A percentile compares a stretch with the other conserved stretches of the same genome.
These are phyloP conservation scores for Drosophila quinaria DNA, from an alignment of 2,888 invertebrate species.

Conservation along the genomic window DNA sequence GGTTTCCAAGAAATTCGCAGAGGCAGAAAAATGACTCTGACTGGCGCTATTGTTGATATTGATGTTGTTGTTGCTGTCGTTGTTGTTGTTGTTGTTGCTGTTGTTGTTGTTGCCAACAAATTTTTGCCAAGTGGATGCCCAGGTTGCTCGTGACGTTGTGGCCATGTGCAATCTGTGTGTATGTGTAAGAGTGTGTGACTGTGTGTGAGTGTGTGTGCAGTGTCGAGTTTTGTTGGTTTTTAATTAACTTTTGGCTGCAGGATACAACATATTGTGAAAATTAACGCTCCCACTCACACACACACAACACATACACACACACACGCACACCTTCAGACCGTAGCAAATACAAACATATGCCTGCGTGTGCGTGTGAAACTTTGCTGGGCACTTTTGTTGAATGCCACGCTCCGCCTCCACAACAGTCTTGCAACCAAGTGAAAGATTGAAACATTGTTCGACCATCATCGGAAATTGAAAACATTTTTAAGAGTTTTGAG, in stretches of 20 bases:
- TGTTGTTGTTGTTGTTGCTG: conserved; percentile 24
- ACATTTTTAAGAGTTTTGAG: conserved; percentile 15
- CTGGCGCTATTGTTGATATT: conserved; percentile 30
- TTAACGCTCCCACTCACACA: conserved; percentile 71
- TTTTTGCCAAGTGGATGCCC: conserved; percentile 51
- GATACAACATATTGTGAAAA: conserved; percentile 84
- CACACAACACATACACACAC: conserved; percentile 36
- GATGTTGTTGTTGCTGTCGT: conserved; percentile 18
- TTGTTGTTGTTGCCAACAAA: conserved; percentile 41
- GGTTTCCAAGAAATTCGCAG: conserved; percentile 34
- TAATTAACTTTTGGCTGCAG: conserved; percentile 86
- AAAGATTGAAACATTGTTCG: conserved; percentile 49
- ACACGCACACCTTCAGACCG: conserved; percentile 17
- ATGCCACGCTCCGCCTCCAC: conserved; percentile 10
- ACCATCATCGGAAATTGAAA: conserved; percentile 25
- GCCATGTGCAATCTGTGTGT: conserved; percentile 18
- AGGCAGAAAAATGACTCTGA: conserved; percentile 53
- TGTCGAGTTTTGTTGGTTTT: conserved; percentile 85
- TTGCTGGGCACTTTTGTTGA: conserved; percentile 47
- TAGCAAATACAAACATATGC: conserved; percentile 57
- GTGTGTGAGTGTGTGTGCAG: conserved; percentile 46
- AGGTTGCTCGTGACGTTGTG: conserved; percentile 36
- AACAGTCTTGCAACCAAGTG: conserved; percentile 1
- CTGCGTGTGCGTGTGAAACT: conserved; percentile 45
- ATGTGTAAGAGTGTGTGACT: too few relatives aligned